phyloP scores from a whole-genome alignment of 2,888 invertebrate genomes.

The Acleris sparsana region DNA sequence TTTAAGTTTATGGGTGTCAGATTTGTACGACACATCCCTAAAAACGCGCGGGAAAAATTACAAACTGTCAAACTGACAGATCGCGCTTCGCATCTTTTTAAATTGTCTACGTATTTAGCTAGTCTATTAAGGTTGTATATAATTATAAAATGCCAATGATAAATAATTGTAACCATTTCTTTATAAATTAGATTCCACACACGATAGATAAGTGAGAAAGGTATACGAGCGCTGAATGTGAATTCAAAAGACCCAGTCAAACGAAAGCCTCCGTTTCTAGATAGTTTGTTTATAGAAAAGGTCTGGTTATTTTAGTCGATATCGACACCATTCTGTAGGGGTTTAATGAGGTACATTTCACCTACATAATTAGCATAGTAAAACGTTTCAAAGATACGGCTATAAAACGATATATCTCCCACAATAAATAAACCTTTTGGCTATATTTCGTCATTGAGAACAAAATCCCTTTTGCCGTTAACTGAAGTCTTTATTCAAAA shows the following conservation, averaged over 20 bases:
- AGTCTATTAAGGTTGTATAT: slow-evolving; percentile 15
- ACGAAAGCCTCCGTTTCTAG: slow-evolving; percentile 1
- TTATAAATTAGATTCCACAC: slow-evolving; percentile 30
- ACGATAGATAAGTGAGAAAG: slow-evolving; percentile 22
- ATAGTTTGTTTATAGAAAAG: background rate
- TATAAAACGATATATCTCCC: slow-evolving; percentile 28
- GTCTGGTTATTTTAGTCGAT: background rate
- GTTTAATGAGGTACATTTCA: slow-evolving; percentile 36
- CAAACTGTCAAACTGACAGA: slow-evolving; percentile 2
- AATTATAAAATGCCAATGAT: slow-evolving; percentile 6
- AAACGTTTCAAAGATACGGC: slow-evolving; percentile 24
- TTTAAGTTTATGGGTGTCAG: background rate
- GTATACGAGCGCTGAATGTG: slow-evolving; percentile 17
- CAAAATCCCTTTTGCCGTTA: slow-evolving; percentile 3
- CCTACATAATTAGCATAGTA: slow-evolving; percentile 35
- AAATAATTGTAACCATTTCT: slow-evolving; percentile 20
- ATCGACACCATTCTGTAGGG: slow-evolving; percentile 11
- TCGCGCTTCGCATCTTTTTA: background rate
- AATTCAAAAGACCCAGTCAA: background rate
- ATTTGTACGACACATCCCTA: background rate
- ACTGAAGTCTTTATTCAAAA: background rate
- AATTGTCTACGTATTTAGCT: background rate
- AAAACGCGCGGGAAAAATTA: slow-evolving; percentile 9
- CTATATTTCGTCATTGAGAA: slow-evolving; percentile 23
- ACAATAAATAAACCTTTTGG: slow-evolving; percentile 27